Base-by-base conservation (phyloP, 2,113 vertebrate genomes). In the Nibea albiflora region DNA sequence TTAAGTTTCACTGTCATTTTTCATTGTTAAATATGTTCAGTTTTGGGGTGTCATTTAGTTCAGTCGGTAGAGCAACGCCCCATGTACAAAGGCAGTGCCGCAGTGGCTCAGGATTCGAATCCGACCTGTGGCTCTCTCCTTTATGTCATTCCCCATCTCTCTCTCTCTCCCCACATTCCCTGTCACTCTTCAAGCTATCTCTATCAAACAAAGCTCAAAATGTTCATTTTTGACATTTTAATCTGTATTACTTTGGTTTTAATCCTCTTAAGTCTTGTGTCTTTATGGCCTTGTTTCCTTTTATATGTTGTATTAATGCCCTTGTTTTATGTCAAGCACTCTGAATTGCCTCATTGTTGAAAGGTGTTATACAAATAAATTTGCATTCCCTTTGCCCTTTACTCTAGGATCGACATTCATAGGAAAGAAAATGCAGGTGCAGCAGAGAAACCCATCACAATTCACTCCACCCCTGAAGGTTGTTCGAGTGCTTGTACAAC, bases 381-480 rank as follows among this genome's bases (percentile, higher is more conserved):
- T 9, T 17, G 26, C 17, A 20, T 54, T 35, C 8, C 24, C 22
- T 53, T 39, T 26, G 24, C 4, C 17, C 5, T 11, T 12, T 67
- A 2, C 58, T 71, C 8, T 88, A 99, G 98, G 94, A 99, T 99
- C 22, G 98, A 99, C 90, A 98, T 99, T 89, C 98, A 99, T 89
- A 96, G 98, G 70, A 99, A 99, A 91, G 98, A 99, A 89, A 99
- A 99, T 22, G 97, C 98, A 50, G 98, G 98, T 35, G 98, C 98
- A 35, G 97, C 97, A 24, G 98, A 99, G 94, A 99, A 99, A 92
- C 97, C 98, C 46, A 99, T 99, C 89, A 99, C 97, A 0, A 97
- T 99, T 82, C 97, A 99, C 89, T 98, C 98, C 60, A 98, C 97
- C 61, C 97, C 98, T 19, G 97, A 99, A 83, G 97, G 98, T 56